A percentile compares a stretch with the other conserved stretches of the same genome.
These are phyloP conservation scores for Neuroscelio doddi DNA, from an alignment of 2,888 invertebrate species.

Conservation along the genomic window DNA sequence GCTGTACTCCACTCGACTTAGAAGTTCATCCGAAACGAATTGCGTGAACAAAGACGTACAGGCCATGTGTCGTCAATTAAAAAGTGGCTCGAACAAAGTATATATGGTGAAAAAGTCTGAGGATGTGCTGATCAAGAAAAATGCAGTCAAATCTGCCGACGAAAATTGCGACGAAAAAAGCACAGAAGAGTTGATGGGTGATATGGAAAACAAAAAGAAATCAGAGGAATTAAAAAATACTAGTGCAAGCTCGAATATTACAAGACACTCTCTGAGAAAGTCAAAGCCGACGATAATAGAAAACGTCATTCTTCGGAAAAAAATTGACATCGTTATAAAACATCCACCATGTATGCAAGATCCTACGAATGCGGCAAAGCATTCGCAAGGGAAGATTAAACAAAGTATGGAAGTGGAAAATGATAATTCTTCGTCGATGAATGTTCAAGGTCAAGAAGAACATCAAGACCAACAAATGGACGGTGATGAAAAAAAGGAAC, in stretches of 20 bases:
- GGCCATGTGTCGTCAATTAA: neutral
- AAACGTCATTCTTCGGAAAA: neutral
- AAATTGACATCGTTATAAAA: no score
- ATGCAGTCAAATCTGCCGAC: neutral
- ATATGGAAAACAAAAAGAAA: neutral
- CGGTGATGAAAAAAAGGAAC: neutral
- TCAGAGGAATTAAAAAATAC: neutral
- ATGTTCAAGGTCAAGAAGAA: neutral
- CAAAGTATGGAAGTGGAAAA: neutral
- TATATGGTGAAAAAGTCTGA: neutral
- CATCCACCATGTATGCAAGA: no score
- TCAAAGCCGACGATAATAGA: neutral
- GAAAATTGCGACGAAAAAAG: neutral
- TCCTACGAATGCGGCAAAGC: no score
- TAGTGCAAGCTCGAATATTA: neutral
- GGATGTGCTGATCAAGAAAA: neutral
- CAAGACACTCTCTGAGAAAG: neutral
- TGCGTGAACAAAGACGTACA: neutral
- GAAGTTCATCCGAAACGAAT: constrained; percentile 4
- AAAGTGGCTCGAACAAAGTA: neutral
- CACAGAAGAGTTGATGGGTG: no score
- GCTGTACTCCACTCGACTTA: neutral
- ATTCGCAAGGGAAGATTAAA: no score
- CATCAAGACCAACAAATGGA: neutral
- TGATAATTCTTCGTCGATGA: neutral